Base-by-base conservation (phyloP, 2,797 vertebrate species). In the Threskiornis aethiopicus region DNA sequence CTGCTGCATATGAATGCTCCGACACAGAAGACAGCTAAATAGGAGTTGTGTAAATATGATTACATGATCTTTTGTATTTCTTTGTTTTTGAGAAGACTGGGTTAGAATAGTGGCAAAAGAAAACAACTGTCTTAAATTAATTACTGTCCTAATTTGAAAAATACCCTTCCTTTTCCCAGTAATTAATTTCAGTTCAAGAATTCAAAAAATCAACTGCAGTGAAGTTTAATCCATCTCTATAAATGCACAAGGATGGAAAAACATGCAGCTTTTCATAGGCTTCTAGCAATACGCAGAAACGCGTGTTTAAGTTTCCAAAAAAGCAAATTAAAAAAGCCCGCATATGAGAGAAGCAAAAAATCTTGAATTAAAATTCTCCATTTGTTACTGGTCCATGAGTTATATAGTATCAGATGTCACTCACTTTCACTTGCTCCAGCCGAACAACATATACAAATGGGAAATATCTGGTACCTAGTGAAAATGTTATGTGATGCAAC, bases 121-220 rank as follows among this genome's bases (percentile, higher is more conserved):
- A 95, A 93, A 91, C 71, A 89, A 93, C 69, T 65, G 49, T 73
- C 92, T 93, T 95, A 92, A 96, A 75, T 96, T 96, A 91, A 95
- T 95, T 96, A 80, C 81, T 88, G 64, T 94, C 84, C 70, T 94
- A 94, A 93, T 91, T 92, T 96, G 90, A 97, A 96, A 96, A 93
- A 90, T 93, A 42, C 65, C 59, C 80, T 92, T 69, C 73, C 80
- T 84, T 90, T 87, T 91, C 90, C 83, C 39, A 93, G 88, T 87
- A 97, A 96, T 97, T 91, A 93, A 95, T 95, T 96, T 97, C 92
- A 95, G 84, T 95, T 89, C 89, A 87, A 93, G 95, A 95, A 97
- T 94, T 84, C 52, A 76, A 87, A 96, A 95, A 95, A 88, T 92
- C 79, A 92, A 41, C 96, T 95, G 87, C 87, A 94, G 35, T 89